Evolutionary conservation across 2,797 vertebrate genomes (phyloP).

Genomic region (Coluber constrictor): DNA sequence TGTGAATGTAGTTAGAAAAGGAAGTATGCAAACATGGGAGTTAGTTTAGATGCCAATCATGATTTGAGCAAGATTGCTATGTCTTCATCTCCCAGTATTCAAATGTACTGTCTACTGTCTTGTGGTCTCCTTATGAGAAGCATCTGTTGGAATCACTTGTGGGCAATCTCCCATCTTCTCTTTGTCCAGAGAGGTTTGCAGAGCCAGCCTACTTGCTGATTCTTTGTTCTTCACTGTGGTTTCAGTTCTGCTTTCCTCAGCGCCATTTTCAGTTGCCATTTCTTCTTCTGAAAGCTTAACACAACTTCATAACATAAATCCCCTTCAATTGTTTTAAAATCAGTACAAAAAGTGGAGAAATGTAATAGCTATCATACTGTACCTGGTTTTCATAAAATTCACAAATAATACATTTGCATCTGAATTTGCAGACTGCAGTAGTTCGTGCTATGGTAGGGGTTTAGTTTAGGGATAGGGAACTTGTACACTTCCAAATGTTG

Average conservation of each 20-base stretch:
- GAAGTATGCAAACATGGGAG: not conserved
- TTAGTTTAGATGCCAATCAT: not conserved
- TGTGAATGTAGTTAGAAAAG: not conserved
- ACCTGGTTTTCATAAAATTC: not conserved
- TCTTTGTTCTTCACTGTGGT: not conserved
- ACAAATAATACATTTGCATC: not conserved
- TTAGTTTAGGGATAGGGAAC: not conserved
- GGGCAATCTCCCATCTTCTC: not conserved
- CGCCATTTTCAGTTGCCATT: not conserved
- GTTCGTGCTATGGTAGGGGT: not conserved
- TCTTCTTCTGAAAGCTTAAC: not conserved
- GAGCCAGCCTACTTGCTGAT: not conserved
- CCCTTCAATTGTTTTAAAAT: not conserved
- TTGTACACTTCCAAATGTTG: not conserved
- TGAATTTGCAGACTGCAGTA: not conserved
- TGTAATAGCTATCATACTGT: not conserved
- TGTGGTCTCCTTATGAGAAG: not conserved
- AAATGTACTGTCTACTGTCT: not conserved
- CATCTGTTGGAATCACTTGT: not conserved
- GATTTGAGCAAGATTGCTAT: not conserved
- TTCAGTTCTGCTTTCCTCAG: not conserved
- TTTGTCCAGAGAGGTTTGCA: not conserved
- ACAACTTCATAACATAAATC: not conserved
- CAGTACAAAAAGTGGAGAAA: not conserved
- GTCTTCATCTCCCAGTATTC: not conserved